A percentile compares a stretch with the other conserved stretches of the same genome.
Conservation (phyloP, 1,140 invertebrate genomes). For the Goniozus legneri region DNA sequence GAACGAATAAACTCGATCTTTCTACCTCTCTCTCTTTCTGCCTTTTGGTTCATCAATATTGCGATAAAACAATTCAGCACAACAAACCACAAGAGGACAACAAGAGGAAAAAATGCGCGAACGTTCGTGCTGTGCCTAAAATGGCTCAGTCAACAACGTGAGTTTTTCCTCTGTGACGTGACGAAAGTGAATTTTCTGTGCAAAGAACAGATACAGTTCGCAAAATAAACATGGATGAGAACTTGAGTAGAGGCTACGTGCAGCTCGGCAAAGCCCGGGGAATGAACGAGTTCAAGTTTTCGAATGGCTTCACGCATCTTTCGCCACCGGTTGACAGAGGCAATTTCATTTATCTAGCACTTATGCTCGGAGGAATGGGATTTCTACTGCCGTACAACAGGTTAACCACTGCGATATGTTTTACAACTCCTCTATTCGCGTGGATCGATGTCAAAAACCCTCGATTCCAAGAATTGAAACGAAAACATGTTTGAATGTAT, state of each 20-base stretch:
- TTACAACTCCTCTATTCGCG: conserved; percentile 1
- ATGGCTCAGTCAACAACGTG: no score
- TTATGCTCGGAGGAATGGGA: conserved; percentile 82
- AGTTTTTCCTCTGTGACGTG: no score
- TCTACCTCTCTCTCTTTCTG: no score
- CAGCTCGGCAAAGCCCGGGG: conserved; percentile 58
- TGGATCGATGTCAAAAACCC: conserved; percentile 2
- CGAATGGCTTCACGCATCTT: conserved; percentile 57
- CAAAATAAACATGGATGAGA: conserved; percentile 68
- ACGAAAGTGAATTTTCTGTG: no score
- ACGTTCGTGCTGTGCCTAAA: no score
- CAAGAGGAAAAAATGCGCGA: no score
- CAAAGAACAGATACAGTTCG: no score
- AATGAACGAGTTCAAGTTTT: conserved; percentile 55
- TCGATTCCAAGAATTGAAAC: not conserved
- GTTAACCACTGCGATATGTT: conserved; percentile 45
- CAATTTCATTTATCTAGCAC: conserved; percentile 74
- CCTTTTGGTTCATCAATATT: no score
- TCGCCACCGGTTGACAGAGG: conserved; percentile 72
- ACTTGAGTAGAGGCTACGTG: conserved; percentile 64
- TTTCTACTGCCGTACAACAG: conserved; percentile 90
- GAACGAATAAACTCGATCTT: no score
- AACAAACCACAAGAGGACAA: no score
- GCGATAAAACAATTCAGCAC: no score
- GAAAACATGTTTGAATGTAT: not conserved